Base-by-base conservation (phyloP, 2,888 invertebrate genomes). In the Aplocera efformata region DNA sequence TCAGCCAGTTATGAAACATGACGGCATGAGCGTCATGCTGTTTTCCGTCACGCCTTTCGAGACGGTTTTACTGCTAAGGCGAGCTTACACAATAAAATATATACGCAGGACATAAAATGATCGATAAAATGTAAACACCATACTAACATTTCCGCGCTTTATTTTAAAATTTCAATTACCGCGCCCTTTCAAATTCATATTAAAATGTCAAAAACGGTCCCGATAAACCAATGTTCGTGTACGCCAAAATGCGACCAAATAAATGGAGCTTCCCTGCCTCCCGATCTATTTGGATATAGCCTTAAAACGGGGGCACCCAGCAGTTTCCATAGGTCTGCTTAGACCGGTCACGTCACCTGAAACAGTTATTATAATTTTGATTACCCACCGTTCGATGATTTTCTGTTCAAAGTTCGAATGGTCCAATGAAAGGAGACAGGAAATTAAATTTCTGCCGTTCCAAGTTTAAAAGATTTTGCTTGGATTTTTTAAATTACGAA, bases 291-390 rank as follows among this genome's bases (percentile, higher is more conserved):
- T 7, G 10, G 28, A 29, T 38, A 9, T 28, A 1, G 7, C 29
- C 24, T 21, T 7, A 29, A 31, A 38, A 11, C 3, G 9, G 26
- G 21, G 20, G 17, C 31, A 42, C n/a, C 38, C 30, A 36, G 41
- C 10, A 26, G 21, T 39, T 32, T 30, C 11, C 32, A 42, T 20
- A 37, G 64, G 21, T 60, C 67, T 31, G 3, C 7, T 17, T 38
- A 56, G 32, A 40, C 7, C 67, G 60, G 72, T 39, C 32, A 34
- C 30, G 45, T 49, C 51, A 60, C 63, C 62, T 70, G 68, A 56
- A 65, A 62, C 68, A 60, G 67, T 70, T 72, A 73, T 79, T 77
- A 72, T 77, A 76, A 79, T 75, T 79, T 74, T 71, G 72, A 81
- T 76, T 72, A 72, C 58, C 63, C 65, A 58, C 57, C 65, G 58